A percentile compares a stretch with the other conserved stretches of the same genome.
Evolutionary conservation across 2,113 vertebrate species (phyloP).

Genomic region (Asarcornis scutulata): DNA sequence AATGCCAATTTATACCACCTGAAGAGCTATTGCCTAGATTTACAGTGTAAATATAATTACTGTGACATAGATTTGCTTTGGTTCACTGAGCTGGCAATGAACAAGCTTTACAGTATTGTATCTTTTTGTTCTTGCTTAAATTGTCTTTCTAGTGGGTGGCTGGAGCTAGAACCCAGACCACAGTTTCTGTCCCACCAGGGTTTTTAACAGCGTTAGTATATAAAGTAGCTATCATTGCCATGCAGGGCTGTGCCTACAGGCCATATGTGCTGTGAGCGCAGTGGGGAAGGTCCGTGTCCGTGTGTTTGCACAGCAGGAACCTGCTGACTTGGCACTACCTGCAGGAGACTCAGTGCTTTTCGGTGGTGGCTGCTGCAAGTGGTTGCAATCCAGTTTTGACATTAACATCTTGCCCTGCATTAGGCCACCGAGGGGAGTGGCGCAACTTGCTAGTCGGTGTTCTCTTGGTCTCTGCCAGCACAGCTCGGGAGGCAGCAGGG

Average conservation of each 20-base stretch:
- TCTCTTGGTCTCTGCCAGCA: background rate
- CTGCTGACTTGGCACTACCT: background rate
- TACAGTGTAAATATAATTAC: conserved; percentile 51
- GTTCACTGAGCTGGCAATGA: conserved; percentile 53
- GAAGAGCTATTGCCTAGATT: conserved; percentile 40
- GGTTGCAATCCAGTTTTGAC: background rate
- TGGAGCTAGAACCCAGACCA: background rate
- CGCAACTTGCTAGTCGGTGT: background rate
- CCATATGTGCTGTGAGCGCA: fast-evolving
- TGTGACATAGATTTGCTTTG: conserved; percentile 29
- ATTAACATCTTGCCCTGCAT: background rate
- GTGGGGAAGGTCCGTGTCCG: background rate
- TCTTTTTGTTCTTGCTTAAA: background rate
- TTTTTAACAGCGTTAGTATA: background rate
- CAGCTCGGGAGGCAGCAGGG: background rate
- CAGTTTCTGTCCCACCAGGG: background rate
- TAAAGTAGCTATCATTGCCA: background rate
- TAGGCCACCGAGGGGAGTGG: fast-evolving
- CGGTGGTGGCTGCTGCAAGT: background rate
- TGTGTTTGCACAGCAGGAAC: background rate
- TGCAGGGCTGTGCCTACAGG: fast-evolving
- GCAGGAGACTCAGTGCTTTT: background rate
- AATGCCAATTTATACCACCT: conserved; percentile 36
- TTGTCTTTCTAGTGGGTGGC: background rate
- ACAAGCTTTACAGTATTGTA: background rate